A percentile compares a stretch with the other conserved stretches of the same genome.
phyloP scores from a whole-genome alignment of 1,140 invertebrate genomes.

The Macrobrachium nipponense region DNA sequence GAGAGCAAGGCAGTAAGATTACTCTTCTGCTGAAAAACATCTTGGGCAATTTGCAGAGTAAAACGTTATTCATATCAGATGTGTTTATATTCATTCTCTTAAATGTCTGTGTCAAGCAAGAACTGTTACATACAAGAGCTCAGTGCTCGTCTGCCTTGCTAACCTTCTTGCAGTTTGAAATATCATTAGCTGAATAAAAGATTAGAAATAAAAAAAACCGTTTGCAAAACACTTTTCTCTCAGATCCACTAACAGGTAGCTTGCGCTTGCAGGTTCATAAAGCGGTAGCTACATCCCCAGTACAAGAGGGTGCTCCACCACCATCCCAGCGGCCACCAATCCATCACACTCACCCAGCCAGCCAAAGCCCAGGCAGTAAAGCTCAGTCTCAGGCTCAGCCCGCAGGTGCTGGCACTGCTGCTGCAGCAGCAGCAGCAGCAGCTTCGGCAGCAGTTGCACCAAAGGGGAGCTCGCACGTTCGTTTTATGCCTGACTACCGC shows the following conservation, averaged over 20 bases:
- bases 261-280: conserved; percentile 77
- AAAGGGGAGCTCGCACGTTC: conserved; percentile 63
- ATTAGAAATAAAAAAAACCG: not conserved
- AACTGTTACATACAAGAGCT: too few relatives aligned
- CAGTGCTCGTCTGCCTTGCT: too few relatives aligned
- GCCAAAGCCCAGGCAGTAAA: conserved; percentile 39
- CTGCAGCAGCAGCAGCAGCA: too few relatives aligned
- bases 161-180: conserved; percentile 43
- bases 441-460: conserved; percentile 40
- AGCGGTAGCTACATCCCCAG: conserved; percentile 89
- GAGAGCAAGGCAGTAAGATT: too few relatives aligned
- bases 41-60: too few relatives aligned
- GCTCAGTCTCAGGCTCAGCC: conserved; percentile 28
- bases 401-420: conserved; percentile 39
- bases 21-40: too few relatives aligned
- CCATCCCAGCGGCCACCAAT: conserved; percentile 42
- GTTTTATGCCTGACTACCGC: conserved; percentile 58
- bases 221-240: not conserved
- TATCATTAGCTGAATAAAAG: conserved; percentile 26
- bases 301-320: conserved; percentile 75
- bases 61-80: too few relatives aligned
- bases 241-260: too few relatives aligned
- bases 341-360: conserved; percentile 15
- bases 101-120: too few relatives aligned
- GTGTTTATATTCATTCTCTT: too few relatives aligned